Conservation (phyloP, 2,797 vertebrate genomes). For the Zalophus californianus region DNA sequence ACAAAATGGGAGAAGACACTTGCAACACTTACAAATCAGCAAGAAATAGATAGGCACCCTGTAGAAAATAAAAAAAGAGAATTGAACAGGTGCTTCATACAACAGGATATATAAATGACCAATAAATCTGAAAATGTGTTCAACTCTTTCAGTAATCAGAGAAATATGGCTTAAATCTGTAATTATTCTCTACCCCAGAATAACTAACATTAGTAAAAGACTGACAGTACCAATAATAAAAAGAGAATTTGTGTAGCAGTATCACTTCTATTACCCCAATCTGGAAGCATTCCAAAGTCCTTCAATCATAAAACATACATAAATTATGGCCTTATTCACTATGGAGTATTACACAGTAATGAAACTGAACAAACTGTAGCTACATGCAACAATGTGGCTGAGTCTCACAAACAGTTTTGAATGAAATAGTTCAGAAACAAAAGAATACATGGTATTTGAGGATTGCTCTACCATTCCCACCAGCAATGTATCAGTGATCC, state of each 20-base stretch:
- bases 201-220: neutral
- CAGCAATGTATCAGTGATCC: neutral
- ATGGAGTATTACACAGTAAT: neutral
- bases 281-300: neutral
- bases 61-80: conserved; percentile 12
- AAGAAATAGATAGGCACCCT: neutral
- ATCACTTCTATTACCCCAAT: neutral
- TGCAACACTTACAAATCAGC: neutral
- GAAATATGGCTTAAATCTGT: neutral
- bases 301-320: neutral
- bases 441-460: neutral
- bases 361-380: neutral
- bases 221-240: neutral
- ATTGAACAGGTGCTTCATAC: neutral
- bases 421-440: neutral
- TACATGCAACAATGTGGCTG: neutral
- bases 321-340: neutral
- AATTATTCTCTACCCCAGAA: neutral
- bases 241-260: neutral
- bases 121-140: neutral
- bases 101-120: neutral
- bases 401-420: neutral
- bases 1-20: neutral
- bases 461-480: neutral
- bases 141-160: neutral